Base-by-base conservation (phyloP, 2,797 vertebrate genomes). In the Hybognathus amarus region DNA sequence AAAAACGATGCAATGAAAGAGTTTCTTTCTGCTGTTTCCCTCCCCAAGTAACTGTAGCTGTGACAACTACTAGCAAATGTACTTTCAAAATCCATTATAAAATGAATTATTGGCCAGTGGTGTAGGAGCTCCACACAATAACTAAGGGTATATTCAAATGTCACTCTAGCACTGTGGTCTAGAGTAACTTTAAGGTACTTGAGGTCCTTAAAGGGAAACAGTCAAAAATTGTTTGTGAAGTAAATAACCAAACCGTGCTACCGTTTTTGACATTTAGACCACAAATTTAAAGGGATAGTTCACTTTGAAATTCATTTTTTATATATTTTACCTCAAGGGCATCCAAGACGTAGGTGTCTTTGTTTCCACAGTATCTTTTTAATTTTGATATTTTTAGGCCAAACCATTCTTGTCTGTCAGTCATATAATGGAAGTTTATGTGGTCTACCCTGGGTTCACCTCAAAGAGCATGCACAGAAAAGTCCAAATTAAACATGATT, bases 11-110 rank as follows among this genome's bases (percentile, higher is more conserved):
- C n/a, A 5, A 40, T 17, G 47, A 68, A 66, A n/a, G 12, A 33
- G 61, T 27, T 79, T 68, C 0, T 79, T 79, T 56, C 6, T 18
- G 24, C 27, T 33, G 38, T 71, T 80, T 71, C 27, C 38, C 79
- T 71, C 27, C 38, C 79, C 11, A 30, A 71, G 38, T 70, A 70
- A 61, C 54, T 71, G 20, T 61, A 33, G 18, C 18, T 54, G 47
- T 74, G 47, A 36, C 47, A 74, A 22, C 50, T 54, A 54, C 71
- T 15, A 36, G 30, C 71, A 70, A 47, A 30, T 63, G 20, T 13
- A 79, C 47, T 69, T 80, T 33, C 18, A 45, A 71, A 61, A 80
- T 61, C 67, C 67, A 71, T 80, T 61, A 80, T 80, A 12, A 70
- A 80, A 80, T 33, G 50, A 73, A 73, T 52, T 13, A 73, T n/a